Percentiles rank a stretch among this genome's conserved stretches.
phyloP scores from a whole-genome alignment of 2,113 vertebrate species.

The Glaucidium brasilianum region DNA sequence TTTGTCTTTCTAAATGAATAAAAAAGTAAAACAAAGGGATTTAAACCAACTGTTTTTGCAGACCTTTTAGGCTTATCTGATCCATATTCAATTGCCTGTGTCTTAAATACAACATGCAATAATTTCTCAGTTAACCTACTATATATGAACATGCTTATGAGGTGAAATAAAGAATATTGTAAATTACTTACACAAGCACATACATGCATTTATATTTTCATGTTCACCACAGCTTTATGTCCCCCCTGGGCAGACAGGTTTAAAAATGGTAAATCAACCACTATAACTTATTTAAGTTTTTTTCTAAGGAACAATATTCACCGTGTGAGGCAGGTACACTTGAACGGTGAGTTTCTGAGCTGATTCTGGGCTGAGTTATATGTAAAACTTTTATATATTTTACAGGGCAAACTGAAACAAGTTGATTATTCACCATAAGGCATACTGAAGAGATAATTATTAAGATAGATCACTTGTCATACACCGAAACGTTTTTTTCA shows the following conservation, averaged over 20 bases:
- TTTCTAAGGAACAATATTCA: neutral
- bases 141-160: neutral
- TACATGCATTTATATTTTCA: neutral
- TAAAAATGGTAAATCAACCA: neutral
- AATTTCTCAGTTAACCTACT: neutral
- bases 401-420: neutral
- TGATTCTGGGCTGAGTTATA: neutral
- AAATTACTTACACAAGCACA: neutral
- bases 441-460: neutral
- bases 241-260: neutral
- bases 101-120: neutral
- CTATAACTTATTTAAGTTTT: neutral
- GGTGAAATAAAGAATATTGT: neutral
- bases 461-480: neutral
- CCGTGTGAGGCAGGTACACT: neutral
- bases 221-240: neutral
- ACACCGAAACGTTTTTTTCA: neutral
- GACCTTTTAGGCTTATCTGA: neutral
- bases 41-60: neutral
- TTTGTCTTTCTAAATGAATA: neutral
- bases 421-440: neutral
- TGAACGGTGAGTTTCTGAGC: neutral
- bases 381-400: neutral
- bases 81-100: neutral
- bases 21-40: neutral